phyloP scores from a whole-genome alignment of 2,113 vertebrate species.

The Malurus alboscapulatus region DNA sequence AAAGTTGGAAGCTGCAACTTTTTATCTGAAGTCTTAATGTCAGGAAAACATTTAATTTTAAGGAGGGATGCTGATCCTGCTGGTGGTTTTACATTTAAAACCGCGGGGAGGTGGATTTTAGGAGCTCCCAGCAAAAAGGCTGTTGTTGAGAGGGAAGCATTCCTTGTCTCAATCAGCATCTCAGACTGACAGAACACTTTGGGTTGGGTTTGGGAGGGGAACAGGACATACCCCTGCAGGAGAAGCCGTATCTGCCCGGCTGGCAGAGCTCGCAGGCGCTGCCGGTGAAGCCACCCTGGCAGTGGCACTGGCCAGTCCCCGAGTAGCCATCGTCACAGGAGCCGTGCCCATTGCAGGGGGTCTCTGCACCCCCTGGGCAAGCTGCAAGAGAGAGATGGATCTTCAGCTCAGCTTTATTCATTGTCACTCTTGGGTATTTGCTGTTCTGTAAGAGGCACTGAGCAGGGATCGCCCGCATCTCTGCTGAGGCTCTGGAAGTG shows the following conservation, averaged over 20 bases:
- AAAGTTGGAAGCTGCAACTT: not conserved
- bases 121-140: accelerated
- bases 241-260: conserved; percentile 77
- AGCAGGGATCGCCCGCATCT: not conserved
- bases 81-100: not conserved
- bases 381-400: conserved; percentile 47
- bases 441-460: not conserved
- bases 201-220: accelerated
- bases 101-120: not conserved
- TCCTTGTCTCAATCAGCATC: not conserved
- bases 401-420: not conserved
- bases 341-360: conserved; percentile 82
- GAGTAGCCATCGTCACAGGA: conserved; percentile 77
- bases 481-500: not conserved
- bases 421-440: not conserved
- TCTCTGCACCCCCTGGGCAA: conserved; percentile 84
- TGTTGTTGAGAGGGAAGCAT: not conserved
- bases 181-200: not conserved
- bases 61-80: not conserved
- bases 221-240: conserved; percentile 78
- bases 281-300: conserved; percentile 79
- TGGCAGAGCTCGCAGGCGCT: conserved; percentile 84
- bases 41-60: not conserved
- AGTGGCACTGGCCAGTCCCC: conserved; percentile 83
- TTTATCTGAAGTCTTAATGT: not conserved